phyloP scores from a whole-genome alignment of 2,113 vertebrate species.

The Corythornis madagascariensis region DNA sequence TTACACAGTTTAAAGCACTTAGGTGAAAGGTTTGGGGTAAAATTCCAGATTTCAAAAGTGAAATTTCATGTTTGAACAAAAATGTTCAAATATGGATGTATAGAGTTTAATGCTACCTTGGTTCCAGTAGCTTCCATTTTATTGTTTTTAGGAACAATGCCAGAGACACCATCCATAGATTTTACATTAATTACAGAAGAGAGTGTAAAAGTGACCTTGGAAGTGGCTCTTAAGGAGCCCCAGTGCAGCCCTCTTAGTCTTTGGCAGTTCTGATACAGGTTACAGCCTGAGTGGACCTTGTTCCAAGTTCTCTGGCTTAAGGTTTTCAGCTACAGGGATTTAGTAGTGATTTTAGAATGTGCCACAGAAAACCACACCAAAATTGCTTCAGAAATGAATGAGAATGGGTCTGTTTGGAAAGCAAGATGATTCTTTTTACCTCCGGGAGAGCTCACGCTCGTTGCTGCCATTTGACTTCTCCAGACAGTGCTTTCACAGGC shows the following conservation, averaged over 20 bases:
- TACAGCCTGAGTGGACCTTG: background rate
- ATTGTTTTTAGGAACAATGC: background rate
- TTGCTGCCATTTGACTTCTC: constrained; percentile 17
- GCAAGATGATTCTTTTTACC: background rate
- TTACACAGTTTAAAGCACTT: background rate
- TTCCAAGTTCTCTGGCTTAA: background rate
- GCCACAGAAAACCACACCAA: background rate
- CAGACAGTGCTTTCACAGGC: background rate
- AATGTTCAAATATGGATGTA: background rate
- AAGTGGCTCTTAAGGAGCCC: background rate
- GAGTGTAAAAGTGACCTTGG: background rate
- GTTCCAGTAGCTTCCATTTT: background rate
- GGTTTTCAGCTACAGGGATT: background rate
- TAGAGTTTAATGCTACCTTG: background rate
- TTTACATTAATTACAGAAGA: background rate
- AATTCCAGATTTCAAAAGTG: background rate
- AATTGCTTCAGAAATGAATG: background rate
- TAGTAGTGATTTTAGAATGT: background rate
- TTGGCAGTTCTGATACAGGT: background rate
- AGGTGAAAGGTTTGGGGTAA: background rate
- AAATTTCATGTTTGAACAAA: background rate
- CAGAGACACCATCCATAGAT: background rate
- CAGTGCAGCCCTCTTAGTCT: background rate
- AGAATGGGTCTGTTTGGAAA: background rate
- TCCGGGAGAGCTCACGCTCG: rapidly evolving